These are phyloP conservation scores for Melanitta fusca DNA, from an alignment of 2,797 vertebrate genomes.

Conservation along the genomic window DNA sequence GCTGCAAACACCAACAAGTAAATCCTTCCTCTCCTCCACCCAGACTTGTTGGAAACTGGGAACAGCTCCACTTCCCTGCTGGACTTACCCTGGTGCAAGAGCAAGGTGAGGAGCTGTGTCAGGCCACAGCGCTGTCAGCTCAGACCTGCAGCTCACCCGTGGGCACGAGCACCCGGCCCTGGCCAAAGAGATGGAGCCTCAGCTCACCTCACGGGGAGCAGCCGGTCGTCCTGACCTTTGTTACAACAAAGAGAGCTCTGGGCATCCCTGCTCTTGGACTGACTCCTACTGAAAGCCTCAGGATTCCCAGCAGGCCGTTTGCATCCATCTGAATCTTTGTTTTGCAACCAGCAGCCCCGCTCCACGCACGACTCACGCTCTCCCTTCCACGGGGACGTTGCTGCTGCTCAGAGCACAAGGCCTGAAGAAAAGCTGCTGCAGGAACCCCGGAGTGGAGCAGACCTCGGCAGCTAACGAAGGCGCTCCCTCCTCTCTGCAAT, in stretches of 20 bases:
- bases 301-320: not conserved
- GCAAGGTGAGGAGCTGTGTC: not conserved
- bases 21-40: not conserved
- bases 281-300: not conserved
- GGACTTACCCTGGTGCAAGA: not conserved
- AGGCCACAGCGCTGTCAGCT: not conserved
- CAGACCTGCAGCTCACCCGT: not conserved
- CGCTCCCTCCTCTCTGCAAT: not conserved
- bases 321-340: not conserved
- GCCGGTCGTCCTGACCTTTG: not conserved
- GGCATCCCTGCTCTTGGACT: not conserved
- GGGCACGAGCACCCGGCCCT: not conserved
- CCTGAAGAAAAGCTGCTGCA: not conserved
- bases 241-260: not conserved
- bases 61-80: not conserved
- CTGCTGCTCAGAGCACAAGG: not conserved
- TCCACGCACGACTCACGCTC: not conserved
- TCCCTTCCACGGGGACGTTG: not conserved
- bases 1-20: not conserved
- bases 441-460: not conserved
- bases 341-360: not conserved
- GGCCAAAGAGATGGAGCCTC: conserved; percentile 1
- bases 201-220: not conserved
- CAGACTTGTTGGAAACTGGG: not conserved
- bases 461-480: not conserved